Base-by-base conservation (phyloP, 2,888 invertebrate genomes). In the Prosopocoilus inquinatus region DNA sequence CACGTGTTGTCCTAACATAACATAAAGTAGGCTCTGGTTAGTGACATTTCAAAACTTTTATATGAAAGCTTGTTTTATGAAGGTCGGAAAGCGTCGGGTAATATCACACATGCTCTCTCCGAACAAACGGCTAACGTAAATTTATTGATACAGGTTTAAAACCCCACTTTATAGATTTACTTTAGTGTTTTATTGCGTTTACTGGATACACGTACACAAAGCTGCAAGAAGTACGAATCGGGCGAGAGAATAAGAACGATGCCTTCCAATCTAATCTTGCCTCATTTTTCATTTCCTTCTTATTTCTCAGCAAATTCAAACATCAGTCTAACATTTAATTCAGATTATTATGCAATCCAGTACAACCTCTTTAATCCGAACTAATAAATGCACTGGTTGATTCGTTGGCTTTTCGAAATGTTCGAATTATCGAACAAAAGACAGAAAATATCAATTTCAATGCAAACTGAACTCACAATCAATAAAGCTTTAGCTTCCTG, bases 1-100 rank as follows among this genome's bases (percentile, higher is more conserved):
- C 74, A 75, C 73, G 73, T 75, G 75, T 73, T 74, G 73, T 73
- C 71, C 72, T 72, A 73, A 74, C 69, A 71, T 72, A 72, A 74
- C 73, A 72, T 73, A 72, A 70, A 72, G 64, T 69, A 71, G 70
- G 73, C 71, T 68, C 67, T 69, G 68, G 67, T 70, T 67, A 69
- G 70, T 65, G 72, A 69, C 70, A 67, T 71, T 71, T 69, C 69
- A 66, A 70, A 71, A 71, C 67, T 71, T 71, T 70, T 68, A 69
- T 68, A 68, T 62, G 65, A 61, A 59, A 64, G 64, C 63, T 57
- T 62, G 60, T 62, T 67, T 67, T 67, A 64, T 65, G 64, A 60
- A 63, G 61, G 60, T 58, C 59, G 62, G 57, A 57, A 53, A 50
- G 57, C 56, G 47, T 35, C 36, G 12, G 53, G 57, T 53, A 57